Base-by-base conservation (phyloP, 1,140 invertebrate genomes). In the Olivierus martensii region DNA sequence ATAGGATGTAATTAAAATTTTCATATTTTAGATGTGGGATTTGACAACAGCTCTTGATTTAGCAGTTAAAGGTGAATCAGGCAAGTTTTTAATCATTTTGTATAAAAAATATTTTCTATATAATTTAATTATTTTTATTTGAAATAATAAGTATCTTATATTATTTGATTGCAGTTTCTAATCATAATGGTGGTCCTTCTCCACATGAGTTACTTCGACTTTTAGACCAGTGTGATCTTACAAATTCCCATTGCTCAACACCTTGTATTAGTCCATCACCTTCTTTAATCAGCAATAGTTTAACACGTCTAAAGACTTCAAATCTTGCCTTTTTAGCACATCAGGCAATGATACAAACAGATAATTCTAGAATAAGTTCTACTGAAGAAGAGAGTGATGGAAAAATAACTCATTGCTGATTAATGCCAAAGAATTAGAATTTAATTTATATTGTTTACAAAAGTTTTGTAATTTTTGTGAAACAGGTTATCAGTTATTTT, bases 31-130 rank as follows among this genome's bases (percentile, higher is more conserved):
- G 74, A 92, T 97, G 85, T 98, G 92, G 92, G 93, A 99, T 73
- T 74, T 99, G 35, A 95, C 90, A 3, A 96, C 90, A 10, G 92
- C 91, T 44, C 71, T 97, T 17, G 89, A 96, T 69, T 76, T 84
- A 50, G 73, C 79, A 63, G 71, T 78, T 62, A 80, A 84, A 73
- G 73, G 74, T 62, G 72, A 75, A 67, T 71, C 74, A 67, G 76
- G 79, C 81, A 69, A 67, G 39, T 41, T 15, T 18, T 41, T 15
- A 41, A 41, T 41, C 14, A 15, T 15, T 41, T 9, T 41, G 6
- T 41, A 5, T 11, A 9, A 15, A 41, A 41, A 41, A 18, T 41
- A 2, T 5, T 39, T 35, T 47, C 10, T 10, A 14, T 39, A 15
- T 7, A 19, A 43, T 49, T 34, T 14, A 49, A 21, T 28, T 9